Base-by-base conservation (phyloP, 2,113 vertebrate species). In the Taurulus bubalis region DNA sequence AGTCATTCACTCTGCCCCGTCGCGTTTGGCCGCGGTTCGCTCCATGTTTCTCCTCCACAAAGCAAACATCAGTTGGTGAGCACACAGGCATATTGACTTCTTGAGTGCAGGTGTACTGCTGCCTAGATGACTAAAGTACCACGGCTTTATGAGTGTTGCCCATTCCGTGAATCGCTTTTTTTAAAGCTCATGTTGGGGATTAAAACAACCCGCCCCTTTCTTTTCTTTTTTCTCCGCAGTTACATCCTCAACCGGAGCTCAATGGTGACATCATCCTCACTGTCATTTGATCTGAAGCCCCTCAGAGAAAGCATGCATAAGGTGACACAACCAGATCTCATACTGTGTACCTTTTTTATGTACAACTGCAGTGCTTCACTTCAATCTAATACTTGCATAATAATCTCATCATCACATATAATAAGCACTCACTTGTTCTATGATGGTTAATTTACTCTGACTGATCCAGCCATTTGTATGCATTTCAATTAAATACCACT, bases 1-100 rank as follows among this genome's bases (percentile, higher is more conserved):
- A 67, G 88, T 94, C 20, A 90, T 97, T 22, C 88, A 95, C 36
- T 96, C 96, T 0, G 83, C 96, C 1, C 83, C 94, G n/a, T 71
- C 89, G 4, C 49, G 85, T n/a, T 53, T 96, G 80, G 94, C 95
- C 0, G 9, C 26, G n/a, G 85, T 96, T 28, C 94, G 96, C 84
- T 95, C 93, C 78, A 71, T 95, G 60, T 99, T 97, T 85, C 96
- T 96, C 79, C 95, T 99, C 77, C 88, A 91, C 80, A 96, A 96
- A 93, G 82, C 95, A 34, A 94, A 85, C 59, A 94, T 98, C 71
- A 65, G 90, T 7, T 98, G 97, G 98, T 99, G 79, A 77, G 38
- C 28, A 62, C 42, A 66, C 24, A 16, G 11, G 7, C 67, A 63
- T 49, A 66, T 79, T 82, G 63, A 79, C 63, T 72, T 8, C 51